Base-by-base conservation (phyloP, 30 jellyfish, hydroid and myxozoan genomes). In the Mastigias papua region DNA sequence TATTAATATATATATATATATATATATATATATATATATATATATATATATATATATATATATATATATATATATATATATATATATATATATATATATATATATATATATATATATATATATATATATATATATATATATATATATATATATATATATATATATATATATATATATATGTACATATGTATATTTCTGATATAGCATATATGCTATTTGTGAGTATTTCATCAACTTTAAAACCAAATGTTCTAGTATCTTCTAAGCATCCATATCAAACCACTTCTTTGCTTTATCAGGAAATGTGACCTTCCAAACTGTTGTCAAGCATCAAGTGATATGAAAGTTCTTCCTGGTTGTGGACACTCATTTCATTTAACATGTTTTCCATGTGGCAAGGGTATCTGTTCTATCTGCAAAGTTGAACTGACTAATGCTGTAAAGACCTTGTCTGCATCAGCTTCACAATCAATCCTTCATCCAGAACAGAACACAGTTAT, bases 401-500 rank as follows among this genome's bases (percentile, higher is more conserved):
- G 76, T 37, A 65, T 65, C 33, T 67, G 49, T 67, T 42, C 54
- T 42, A 42, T 42, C 50, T 70, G 81, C 81, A 32, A 70, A 35
- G 62, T 25, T 70, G 25, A 70, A 42, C 32, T 70, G 81, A 42
- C 46, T 35, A 42, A 70, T 70, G 62, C 81, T 26, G n/a, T 70
- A 29, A 70, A 27, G 50, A 42, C 25, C 50, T 32, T 70, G 50
- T 70, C 81, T 70, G 81, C 48, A 32, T 26, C 61, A 7, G 81
- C 81, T 27, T 70, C 81, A 32, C 25, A 34, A 35, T 70, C 81
- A 26, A 70, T 70, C 32, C 81, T 70, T 54, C 34, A 70, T 70
- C 81, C 81, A 76, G 76, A 65, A 32, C 13, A 32, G 76, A 35
- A 15, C 22, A 23, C 76, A 65, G 35, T 17, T 65, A 35, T 65